Evolutionary conservation across 1,140 invertebrate genomes (phyloP), one percentile per base, ranked within the genome.

Genomic region (Drosophila arizonae): DNA sequence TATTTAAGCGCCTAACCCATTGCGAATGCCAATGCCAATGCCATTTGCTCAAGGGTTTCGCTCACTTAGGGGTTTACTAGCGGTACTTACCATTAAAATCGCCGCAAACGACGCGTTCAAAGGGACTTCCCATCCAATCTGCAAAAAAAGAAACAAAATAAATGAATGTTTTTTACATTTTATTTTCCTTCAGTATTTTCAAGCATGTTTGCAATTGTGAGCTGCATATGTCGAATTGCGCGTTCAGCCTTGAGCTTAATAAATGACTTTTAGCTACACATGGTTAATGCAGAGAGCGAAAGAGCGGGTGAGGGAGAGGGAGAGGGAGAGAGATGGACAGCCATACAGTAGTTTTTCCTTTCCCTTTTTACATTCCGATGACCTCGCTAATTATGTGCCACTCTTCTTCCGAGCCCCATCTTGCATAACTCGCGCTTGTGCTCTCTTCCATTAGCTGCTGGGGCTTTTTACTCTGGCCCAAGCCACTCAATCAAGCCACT

Each of bases 31-130:
- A 85, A 76, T 77, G 86, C 43, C 67, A 33, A 8, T 33, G 33
- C 33, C 72, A 78, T 86, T 86, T 77, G 67, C 81, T 76, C 72
- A 90, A 87, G 79, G 81, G 76, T 79, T 85, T 76, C 30, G 56
- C 52, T 57, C 10, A 6, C 30, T 70, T 68, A 80, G 24, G 8
- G 10, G 8, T 45, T 67, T 55, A 67, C 24, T 86, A 62, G 75
- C 57, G 55, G 79, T 88, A 91, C 91, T 92, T 94, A 95, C 94
- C 94, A 93, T 95, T 94, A 91, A 95, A 96, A 95, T 96, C 95
- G 95, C 96, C 96, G 94, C 96, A 97, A 91, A 97, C 96, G 93
- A 97, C 96, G 93, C 96, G 94, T 93, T 97, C 96, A 93, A 96
- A 97, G 78, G 96, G 96, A 93, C 95, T 91, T 77, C 91, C 96